Evolutionary conservation across 2,888 invertebrate genomes (phyloP), one percentile per base, ranked within the genome.

Genomic region (Oxycera nigricornis): DNA sequence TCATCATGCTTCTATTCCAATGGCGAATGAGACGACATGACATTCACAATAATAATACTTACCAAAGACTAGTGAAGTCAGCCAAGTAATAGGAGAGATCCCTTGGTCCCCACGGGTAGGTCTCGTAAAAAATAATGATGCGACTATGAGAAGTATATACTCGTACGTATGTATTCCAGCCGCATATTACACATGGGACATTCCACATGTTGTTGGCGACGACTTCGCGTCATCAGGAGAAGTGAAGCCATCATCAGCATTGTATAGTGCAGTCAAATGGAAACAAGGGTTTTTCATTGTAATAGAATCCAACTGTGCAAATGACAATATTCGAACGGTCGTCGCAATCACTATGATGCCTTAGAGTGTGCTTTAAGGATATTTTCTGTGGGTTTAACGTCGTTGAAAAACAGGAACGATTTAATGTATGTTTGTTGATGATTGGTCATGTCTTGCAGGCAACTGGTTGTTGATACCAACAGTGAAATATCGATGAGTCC

Each of bases 221-320:
- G 24, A 55, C 24, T 20, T 55, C 55, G 17, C 52, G 52, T 22
- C 70, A 70, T 70, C 31, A n/a, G 31, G 26, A 26, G 52, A n/a
- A 50, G 68, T 30, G 52, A 68, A 50, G 30, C 68, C 50, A 46
- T 68, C 68, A 68, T 68, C 46, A 50, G 22, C 70, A n/a, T 22
- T 55, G 70, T 70, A 70, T 55, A 55, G 70, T 55, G 30, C 70
- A 70, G 52, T 55, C 70, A 55, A 70, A 70, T 70, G 70, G 52
- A 70, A 70, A 70, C 70, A 70, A 70, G 70, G 55, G 70, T 55
- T 70, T 68, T 52, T 52, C 70, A 55, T 55, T 70, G 70, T 70
- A 70, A 70, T 70, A 55, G 70, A 70, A 70, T 70, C 70, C 70
- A 70, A 70, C 70, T 70, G 70, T 70, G 70, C 46, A 70, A 70